Base-by-base conservation (phyloP, 1,140 invertebrate genomes). In the Diachasmimorpha longicaudata region DNA sequence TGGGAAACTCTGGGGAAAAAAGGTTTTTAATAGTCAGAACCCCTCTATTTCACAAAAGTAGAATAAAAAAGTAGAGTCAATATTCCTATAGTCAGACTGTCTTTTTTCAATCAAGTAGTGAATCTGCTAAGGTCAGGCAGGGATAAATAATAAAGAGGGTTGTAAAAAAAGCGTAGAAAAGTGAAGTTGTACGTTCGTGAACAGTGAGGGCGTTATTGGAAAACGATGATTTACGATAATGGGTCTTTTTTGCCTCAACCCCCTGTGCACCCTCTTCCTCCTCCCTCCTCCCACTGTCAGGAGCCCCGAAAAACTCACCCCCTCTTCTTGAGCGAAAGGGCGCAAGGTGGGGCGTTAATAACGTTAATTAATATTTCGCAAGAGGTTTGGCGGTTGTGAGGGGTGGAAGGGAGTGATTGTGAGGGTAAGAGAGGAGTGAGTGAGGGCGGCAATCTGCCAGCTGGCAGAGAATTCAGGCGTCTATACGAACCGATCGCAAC, bases 221-320 rank as follows among this genome's bases (percentile, higher is more conserved):
- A 89, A 89, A 89, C 87, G 87, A 89, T 89, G 88, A 90, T 88
- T 89, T 89, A 90, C 87, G 87, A 86, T 89, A 89, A 88, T 89
- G 87, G 85, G 78, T 83, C 86, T 86, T 89, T 87, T 83, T 77
- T 72, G 69, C 77, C 69, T 31, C 42, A 72, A 19, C 69, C 19
- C 48, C 48, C 36, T 23, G 48, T 37, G 10, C 23, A 70, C 31
- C n/a, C 70, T 66, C 10, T n/a, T n/a, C n/a, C n/a, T n/a, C n/a
- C n/a, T n/a, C 55, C 11, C 25, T 14, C 55, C 25, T 46, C 42
- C 16, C 14, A 9, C 48, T n/a, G n/a, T n/a, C n/a, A n/a, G n/a
- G 21, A 48, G 52, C 13, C 46, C 63, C 25, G 39, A 58, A 44
- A 55, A 78, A 72, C 52, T 70, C 19, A 48, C 16, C 73, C 72